These are phyloP conservation scores for Sebastes nivosus DNA, from an alignment of 2,797 vertebrate genomes.

Conservation along the genomic window DNA sequence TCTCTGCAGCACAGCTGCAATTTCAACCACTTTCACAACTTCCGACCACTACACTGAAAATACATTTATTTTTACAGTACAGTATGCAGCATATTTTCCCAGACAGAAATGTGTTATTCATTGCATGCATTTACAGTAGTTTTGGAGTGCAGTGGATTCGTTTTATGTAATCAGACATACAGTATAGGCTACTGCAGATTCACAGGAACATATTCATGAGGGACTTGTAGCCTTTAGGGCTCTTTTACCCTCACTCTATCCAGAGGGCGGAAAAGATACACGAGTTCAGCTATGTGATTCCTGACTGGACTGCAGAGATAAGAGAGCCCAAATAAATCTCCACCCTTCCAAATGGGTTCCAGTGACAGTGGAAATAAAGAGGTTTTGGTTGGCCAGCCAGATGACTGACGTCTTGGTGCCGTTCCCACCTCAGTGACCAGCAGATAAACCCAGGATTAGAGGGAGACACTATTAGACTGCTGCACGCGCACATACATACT, in stretches of 20 bases:
- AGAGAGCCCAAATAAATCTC: slow-evolving; percentile 85
- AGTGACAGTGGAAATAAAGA: slow-evolving; percentile 86
- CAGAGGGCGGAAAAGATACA: slow-evolving; percentile 70
- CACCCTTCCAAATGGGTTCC: slow-evolving; percentile 78
- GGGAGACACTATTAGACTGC: slow-evolving; percentile 66
- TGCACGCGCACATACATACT: not conserved
- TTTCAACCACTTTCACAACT: not conserved
- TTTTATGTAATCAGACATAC: slow-evolving; percentile 50
- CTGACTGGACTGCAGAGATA: slow-evolving; percentile 82
- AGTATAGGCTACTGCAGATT: slow-evolving; percentile 46
- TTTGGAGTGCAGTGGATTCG: slow-evolving; percentile 23
- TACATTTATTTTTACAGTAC: slow-evolving; percentile 4
- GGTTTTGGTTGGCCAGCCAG: slow-evolving; percentile 81
- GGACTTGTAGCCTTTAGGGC: slow-evolving; percentile 58
- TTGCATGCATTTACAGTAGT: slow-evolving; percentile 28
- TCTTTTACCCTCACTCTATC: slow-evolving; percentile 63
- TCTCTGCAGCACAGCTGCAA: not conserved
- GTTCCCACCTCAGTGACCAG: slow-evolving; percentile 72
- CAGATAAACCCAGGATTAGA: slow-evolving; percentile 80
- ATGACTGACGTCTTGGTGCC: slow-evolving; percentile 81
- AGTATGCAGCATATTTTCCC: slow-evolving; percentile 21
- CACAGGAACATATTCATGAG: slow-evolving; percentile 59
- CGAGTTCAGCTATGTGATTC: slow-evolving; percentile 80
- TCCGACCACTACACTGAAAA: not conserved
- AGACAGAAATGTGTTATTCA: slow-evolving; percentile 46